Conservation (phyloP, 2,113 vertebrate genomes). For the Erythrocercus mccallii region DNA sequence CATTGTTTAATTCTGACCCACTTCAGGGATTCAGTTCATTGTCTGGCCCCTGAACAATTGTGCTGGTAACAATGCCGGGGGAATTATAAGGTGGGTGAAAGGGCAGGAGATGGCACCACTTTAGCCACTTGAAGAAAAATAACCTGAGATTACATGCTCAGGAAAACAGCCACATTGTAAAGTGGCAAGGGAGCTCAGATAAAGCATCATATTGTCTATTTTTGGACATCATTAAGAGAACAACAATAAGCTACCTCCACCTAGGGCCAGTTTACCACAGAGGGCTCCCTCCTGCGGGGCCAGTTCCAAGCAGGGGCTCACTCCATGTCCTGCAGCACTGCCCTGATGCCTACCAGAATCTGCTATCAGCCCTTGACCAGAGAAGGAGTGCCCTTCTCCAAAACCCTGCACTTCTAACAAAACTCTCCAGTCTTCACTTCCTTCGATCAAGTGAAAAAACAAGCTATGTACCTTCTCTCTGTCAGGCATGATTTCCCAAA, state of each 20-base stretch:
- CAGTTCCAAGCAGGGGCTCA: background rate
- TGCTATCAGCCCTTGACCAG: background rate
- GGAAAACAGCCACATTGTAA: background rate
- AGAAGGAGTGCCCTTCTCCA: background rate
- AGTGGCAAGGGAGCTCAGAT: background rate
- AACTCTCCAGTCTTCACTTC: background rate
- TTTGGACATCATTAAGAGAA: background rate
- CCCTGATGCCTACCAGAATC: background rate
- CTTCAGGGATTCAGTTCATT: background rate
- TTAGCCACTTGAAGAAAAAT: background rate
- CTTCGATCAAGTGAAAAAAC: background rate
- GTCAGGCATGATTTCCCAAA: background rate
- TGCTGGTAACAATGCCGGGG: background rate
- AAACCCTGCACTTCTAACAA: background rate
- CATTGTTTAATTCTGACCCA: background rate
- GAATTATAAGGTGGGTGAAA: background rate
- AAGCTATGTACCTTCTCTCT: background rate
- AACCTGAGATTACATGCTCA: background rate
- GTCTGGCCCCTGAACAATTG: background rate
- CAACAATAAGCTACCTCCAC: background rate
- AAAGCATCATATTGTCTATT: background rate
- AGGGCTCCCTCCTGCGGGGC: background rate
- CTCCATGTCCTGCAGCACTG: accelerated
- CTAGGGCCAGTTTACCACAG: background rate
- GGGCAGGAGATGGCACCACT: background rate